Evolutionary conservation across 2,888 invertebrate species (phyloP).

Genomic region (Megastigmus dorsalis): DNA sequence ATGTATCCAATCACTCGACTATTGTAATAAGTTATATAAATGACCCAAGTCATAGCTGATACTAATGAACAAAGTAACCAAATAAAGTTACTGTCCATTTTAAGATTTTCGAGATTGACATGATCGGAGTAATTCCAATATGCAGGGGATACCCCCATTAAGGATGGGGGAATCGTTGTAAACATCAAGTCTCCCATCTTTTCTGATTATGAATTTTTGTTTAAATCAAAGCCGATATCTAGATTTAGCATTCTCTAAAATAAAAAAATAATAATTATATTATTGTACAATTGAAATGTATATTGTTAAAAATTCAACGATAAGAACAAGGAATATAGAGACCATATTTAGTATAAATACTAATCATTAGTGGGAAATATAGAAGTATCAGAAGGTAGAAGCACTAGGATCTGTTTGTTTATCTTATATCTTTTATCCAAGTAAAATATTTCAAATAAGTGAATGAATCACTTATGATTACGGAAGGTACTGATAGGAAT

Average conservation of each 20-base stretch:
- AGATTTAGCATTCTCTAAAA: background rate
- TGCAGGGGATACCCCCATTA: constrained; percentile 68
- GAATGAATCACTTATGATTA: background rate
- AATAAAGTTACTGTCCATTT: constrained; percentile 86
- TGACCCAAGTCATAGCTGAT: constrained; percentile 91
- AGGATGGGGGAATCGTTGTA: constrained; percentile 65
- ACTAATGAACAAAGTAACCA: constrained; percentile 88
- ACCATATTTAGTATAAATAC: too few relatives aligned
- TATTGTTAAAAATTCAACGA: too few relatives aligned
- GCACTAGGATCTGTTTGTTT: too few relatives aligned
- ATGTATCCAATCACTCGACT: constrained; percentile 93
- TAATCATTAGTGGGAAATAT: too few relatives aligned
- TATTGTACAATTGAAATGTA: too few relatives aligned
- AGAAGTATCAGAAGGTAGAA: too few relatives aligned
- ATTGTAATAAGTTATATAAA: constrained; percentile 96
- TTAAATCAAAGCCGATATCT: background rate
- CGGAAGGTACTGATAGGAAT: background rate
- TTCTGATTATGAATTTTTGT: background rate
- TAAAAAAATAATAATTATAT: too few relatives aligned
- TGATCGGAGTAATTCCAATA: constrained; percentile 80
- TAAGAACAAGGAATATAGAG: too few relatives aligned
- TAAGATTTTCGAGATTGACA: constrained; percentile 80
- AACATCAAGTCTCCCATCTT: constrained; percentile 56
- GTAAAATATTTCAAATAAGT: background rate
- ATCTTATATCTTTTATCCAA: too few relatives aligned